Percentiles rank a stretch among this genome's conserved stretches.
phyloP scores from a whole-genome alignment of 2,888 invertebrate genomes.

The Pandemis heparana region DNA sequence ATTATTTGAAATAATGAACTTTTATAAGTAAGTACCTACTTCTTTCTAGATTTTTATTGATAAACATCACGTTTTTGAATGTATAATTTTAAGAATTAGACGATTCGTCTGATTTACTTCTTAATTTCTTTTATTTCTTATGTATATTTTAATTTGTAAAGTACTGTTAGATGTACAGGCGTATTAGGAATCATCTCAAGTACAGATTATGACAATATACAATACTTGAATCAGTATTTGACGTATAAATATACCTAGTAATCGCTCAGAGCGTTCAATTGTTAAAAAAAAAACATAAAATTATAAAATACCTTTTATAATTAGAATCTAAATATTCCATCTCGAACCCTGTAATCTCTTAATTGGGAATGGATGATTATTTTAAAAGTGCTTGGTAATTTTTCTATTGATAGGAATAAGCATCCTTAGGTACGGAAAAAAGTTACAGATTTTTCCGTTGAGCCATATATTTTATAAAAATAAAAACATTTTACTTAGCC shows the following conservation, averaged over 20 bases:
- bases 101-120: not conserved
- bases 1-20: not conserved
- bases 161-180: constrained; percentile 12
- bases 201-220: constrained; percentile 42
- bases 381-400: too few relatives aligned
- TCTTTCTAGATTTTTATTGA: not conserved
- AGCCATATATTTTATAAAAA: too few relatives aligned
- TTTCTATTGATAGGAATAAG: too few relatives aligned
- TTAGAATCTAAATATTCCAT: constrained; percentile 17
- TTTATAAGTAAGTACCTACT: constrained; percentile 1
- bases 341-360: constrained; percentile 27
- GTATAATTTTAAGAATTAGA: constrained; percentile 2
- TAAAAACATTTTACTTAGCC: too few relatives aligned
- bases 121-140: constrained; percentile 1
- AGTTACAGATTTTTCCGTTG: too few relatives aligned
- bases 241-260: constrained; percentile 24
- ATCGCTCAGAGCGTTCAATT: constrained; percentile 43
- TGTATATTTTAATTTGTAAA: not conserved
- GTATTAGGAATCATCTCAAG: constrained; percentile 27
- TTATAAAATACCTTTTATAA: constrained; percentile 28
- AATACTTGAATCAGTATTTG: constrained; percentile 30
- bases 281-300: constrained; percentile 26
- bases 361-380: too few relatives aligned
- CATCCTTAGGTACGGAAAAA: too few relatives aligned
- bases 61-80: not conserved